Evolutionary conservation across 2,113 vertebrate genomes (phyloP).

Genomic region (Phylloscopus trochiloides): DNA sequence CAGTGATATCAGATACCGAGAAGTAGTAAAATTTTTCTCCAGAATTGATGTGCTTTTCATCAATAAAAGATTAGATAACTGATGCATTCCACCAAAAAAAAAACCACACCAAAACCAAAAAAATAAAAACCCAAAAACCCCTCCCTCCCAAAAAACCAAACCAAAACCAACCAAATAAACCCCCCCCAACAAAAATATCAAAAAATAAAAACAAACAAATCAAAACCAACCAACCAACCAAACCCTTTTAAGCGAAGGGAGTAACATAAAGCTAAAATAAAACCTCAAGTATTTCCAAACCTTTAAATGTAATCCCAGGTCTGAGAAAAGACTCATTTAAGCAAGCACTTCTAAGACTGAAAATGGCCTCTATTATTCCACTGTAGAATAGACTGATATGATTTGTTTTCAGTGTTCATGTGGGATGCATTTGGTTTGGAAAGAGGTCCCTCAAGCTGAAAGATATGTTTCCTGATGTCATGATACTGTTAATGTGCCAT

Average conservation of each 20-base stretch:
- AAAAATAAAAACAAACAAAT: background rate
- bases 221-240: too few species aligned
- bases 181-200: background rate
- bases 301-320: background rate
- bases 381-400: background rate
- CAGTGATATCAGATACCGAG: background rate
- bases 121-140: background rate
- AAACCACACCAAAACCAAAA: too few species aligned
- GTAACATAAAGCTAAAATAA: background rate
- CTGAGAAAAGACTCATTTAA: background rate
- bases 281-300: background rate
- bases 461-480: slow-evolving; percentile 31
- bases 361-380: background rate
- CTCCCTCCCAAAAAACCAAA: background rate
- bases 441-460: slow-evolving; percentile 8
- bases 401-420: slow-evolving; percentile 1
- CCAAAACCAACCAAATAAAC: background rate
- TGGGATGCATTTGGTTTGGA: slow-evolving; percentile 5
- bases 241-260: background rate
- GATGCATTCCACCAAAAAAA: background rate
- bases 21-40: background rate
- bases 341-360: background rate
- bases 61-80: background rate
- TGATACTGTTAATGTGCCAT: slow-evolving; percentile 38
- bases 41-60: background rate